phyloP scores from a whole-genome alignment of 2,113 vertebrate genomes.

The Mesoclemmys tuberculata region DNA sequence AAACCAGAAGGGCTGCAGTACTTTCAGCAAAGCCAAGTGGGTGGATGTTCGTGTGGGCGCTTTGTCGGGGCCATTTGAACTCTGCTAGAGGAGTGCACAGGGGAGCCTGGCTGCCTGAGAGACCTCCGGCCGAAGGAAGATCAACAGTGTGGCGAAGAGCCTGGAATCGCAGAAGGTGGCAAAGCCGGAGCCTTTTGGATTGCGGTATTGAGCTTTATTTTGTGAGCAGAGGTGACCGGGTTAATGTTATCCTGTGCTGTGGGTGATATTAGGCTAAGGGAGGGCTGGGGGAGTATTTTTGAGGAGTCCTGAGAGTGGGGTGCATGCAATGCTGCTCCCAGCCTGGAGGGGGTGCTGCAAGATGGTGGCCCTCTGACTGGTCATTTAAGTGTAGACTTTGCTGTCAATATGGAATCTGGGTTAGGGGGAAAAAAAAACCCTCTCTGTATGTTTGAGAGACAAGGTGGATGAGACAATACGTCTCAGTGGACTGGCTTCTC shows the following conservation, averaged over 20 bases:
- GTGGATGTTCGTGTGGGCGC: not conserved
- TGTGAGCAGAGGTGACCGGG: not conserved
- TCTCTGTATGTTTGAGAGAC: too few relatives aligned
- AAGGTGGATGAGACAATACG: too few relatives aligned
- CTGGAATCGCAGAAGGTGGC: not conserved
- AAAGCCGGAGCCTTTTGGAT: too few relatives aligned
- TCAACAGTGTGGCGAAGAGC: not conserved
- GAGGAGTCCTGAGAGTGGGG: not conserved
- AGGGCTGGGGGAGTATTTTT: not conserved
- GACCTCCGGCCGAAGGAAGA: not conserved
- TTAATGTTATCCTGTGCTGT: not conserved
- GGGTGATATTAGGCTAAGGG: not conserved
- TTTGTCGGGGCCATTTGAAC: too few relatives aligned
- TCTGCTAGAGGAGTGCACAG: too few relatives aligned
- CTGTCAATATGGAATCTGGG: not conserved
- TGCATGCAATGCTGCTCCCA: too few relatives aligned
- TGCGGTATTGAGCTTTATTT: not conserved
- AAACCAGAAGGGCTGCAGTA: not conserved
- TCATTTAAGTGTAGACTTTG: not conserved
- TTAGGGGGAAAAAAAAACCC: too few relatives aligned
- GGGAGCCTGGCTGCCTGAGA: not conserved
- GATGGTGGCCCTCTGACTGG: not conserved
- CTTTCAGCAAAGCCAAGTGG: not conserved
- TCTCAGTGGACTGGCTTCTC: too few relatives aligned
- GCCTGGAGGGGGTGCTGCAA: too few relatives aligned